A percentile compares a stretch with the other conserved stretches of the same genome.
phyloP scores from a whole-genome alignment of 2,797 vertebrate genomes.

The Orientallactaga sibirica region DNA sequence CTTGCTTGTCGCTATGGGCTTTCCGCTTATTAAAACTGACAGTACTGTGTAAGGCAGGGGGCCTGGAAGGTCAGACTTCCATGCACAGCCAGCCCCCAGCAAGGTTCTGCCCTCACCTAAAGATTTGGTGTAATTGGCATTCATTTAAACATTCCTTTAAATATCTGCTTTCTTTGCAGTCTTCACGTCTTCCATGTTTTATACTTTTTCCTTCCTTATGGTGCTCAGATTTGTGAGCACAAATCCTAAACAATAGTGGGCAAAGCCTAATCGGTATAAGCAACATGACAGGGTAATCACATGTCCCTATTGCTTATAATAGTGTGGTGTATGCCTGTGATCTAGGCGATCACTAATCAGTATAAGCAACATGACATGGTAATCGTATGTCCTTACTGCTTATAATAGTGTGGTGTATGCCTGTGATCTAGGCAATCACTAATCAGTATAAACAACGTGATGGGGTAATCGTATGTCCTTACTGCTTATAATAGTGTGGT shows the following conservation, averaged over 20 bases:
- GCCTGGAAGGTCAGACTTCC: conserved; percentile 76
- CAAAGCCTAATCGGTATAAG: neutral
- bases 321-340: too few relatives aligned
- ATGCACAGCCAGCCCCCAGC: conserved; percentile 61
- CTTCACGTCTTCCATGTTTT: neutral
- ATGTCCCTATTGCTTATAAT: too few relatives aligned
- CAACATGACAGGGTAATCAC: too few relatives aligned
- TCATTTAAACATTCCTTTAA: conserved; percentile 77
- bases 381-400: too few relatives aligned
- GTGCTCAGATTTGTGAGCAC: conserved; percentile 21
- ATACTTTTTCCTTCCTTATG: conserved; percentile 9
- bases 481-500: too few relatives aligned
- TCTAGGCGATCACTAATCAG: too few relatives aligned
- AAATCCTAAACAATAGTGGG: neutral
- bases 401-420: too few relatives aligned
- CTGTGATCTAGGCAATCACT: too few relatives aligned
- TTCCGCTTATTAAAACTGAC: conserved; percentile 82
- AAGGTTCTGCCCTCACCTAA: conserved; percentile 67
- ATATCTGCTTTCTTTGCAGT: neutral
- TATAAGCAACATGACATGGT: too few relatives aligned
- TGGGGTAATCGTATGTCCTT: too few relatives aligned
- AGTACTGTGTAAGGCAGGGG: conserved; percentile 74
- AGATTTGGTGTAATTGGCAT: conserved; percentile 75
- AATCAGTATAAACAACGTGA: too few relatives aligned
- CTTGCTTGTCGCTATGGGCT: conserved; percentile 61